Conservation (phyloP, 2,888 invertebrate genomes). For the Laspeyria flexula region DNA sequence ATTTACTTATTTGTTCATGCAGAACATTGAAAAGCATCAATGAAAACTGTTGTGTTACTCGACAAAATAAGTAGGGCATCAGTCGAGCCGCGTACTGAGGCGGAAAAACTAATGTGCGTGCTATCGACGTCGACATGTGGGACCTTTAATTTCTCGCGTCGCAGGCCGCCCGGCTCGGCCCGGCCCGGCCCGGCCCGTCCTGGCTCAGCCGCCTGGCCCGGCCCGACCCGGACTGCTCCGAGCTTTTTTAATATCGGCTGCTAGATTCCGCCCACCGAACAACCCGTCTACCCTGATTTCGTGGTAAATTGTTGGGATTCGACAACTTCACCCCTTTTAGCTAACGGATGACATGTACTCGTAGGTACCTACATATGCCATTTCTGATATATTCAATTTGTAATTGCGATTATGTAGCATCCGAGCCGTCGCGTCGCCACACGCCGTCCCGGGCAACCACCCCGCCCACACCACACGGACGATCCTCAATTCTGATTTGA, state of each 20-base stretch:
- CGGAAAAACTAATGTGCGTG: constrained; percentile 59
- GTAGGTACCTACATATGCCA: constrained; percentile 22
- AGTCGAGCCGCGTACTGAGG: constrained; percentile 37
- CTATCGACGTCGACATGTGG: constrained; percentile 52
- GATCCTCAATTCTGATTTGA: too few relatives aligned
- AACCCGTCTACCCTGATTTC: constrained; percentile 29
- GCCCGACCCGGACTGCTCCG: constrained; percentile 24
- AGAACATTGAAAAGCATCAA: constrained; percentile 30
- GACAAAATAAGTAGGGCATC: constrained; percentile 34
- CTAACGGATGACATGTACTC: constrained; percentile 17
- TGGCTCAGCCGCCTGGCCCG: constrained; percentile 34
- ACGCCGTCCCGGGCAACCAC: too few relatives aligned
- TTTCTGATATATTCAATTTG: constrained; percentile 33
- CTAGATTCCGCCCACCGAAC: constrained; percentile 51
- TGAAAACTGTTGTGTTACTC: constrained; percentile 26
- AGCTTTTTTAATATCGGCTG: constrained; percentile 55
- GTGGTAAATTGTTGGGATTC: constrained; percentile 42
- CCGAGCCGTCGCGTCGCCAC: not conserved
- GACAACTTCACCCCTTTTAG: constrained; percentile 32
- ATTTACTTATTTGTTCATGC: constrained; percentile 32
- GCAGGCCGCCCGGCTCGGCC: constrained; percentile 41
- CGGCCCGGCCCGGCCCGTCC: constrained; percentile 59
- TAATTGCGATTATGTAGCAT: constrained; percentile 14
- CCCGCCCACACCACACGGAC: too few relatives aligned
- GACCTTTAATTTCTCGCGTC: constrained; percentile 72